phyloP scores from a whole-genome alignment of 2,797 vertebrate genomes.

The Paramormyrops hopkinsi region DNA sequence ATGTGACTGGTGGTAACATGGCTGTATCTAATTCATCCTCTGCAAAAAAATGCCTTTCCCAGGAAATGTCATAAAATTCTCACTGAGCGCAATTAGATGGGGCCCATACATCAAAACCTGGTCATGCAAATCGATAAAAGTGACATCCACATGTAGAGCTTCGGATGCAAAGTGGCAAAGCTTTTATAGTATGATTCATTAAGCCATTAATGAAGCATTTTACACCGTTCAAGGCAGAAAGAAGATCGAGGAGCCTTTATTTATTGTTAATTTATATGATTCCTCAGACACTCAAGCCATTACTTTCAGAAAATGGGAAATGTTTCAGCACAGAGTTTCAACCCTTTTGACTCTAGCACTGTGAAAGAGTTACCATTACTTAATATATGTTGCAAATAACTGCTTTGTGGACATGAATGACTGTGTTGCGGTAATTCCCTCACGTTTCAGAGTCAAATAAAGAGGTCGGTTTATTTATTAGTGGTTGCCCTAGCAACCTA shows the following conservation, averaged over 20 bases:
- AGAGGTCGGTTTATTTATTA: constrained; percentile 42
- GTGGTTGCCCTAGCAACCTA: constrained; percentile 38
- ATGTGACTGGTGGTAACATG: constrained; percentile 40
- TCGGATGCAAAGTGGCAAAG: constrained; percentile 38
- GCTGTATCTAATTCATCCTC: constrained; percentile 36
- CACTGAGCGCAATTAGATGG: constrained; percentile 62
- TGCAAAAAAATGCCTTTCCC: constrained; percentile 52
- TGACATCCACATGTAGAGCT: constrained; percentile 46
- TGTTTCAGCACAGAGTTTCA: not conserved
- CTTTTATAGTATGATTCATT: constrained; percentile 63
- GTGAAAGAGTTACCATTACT: not conserved
- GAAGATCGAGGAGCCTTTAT: constrained; percentile 55
- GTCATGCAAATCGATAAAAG: constrained; percentile 57
- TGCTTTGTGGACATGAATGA: constrained; percentile 5
- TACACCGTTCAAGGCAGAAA: constrained; percentile 44
- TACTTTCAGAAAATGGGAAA: constrained; percentile 12
- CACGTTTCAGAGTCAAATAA: constrained; percentile 39
- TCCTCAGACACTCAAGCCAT: constrained; percentile 16
- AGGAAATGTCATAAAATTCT: constrained; percentile 52
- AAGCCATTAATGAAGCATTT: constrained; percentile 67
- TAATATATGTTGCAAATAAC: constrained; percentile 7
- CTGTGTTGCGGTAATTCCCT: not conserved
- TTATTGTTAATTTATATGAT: constrained; percentile 40
- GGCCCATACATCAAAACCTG: constrained; percentile 57
- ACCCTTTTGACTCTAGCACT: constrained; percentile 1